Evolutionary conservation across 2,888 invertebrate species (phyloP).

Genomic region (Agrochola lychnidis): DNA sequence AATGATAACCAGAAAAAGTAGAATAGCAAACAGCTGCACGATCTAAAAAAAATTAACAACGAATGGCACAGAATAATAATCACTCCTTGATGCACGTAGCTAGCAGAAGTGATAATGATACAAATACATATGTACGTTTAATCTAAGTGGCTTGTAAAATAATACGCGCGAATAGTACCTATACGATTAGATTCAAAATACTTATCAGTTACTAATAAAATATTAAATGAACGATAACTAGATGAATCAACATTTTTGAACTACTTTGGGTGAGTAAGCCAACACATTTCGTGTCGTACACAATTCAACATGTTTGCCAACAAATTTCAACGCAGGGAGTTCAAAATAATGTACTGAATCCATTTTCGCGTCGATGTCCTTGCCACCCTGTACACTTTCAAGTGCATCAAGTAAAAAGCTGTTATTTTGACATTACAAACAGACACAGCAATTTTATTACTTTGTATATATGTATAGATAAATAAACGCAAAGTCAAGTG

Average conservation of each 20-base stretch:
- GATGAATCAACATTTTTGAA: neutral
- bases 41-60: neutral
- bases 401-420: no score
- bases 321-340: no score
- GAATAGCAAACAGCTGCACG: neutral
- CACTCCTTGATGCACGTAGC: neutral
- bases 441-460: no score
- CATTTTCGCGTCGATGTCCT: no score
- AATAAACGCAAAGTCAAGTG: neutral
- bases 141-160: neutral
- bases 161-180: no score
- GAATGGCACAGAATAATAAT: neutral
- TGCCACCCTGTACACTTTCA: no score
- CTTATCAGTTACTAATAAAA: neutral
- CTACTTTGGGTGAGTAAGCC: neutral
- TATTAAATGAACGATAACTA: neutral
- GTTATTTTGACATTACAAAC: no score
- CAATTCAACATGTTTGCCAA: slow-evolving; percentile 50
- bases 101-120: neutral
- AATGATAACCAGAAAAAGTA: neutral
- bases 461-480: neutral
- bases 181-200: neutral
- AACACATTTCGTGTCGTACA: neutral
- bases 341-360: no score
- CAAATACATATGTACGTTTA: neutral